These are phyloP conservation scores for Gisinianus flammeolus DNA, from an alignment of 2,888 invertebrate genomes.

Conservation along the genomic window DNA sequence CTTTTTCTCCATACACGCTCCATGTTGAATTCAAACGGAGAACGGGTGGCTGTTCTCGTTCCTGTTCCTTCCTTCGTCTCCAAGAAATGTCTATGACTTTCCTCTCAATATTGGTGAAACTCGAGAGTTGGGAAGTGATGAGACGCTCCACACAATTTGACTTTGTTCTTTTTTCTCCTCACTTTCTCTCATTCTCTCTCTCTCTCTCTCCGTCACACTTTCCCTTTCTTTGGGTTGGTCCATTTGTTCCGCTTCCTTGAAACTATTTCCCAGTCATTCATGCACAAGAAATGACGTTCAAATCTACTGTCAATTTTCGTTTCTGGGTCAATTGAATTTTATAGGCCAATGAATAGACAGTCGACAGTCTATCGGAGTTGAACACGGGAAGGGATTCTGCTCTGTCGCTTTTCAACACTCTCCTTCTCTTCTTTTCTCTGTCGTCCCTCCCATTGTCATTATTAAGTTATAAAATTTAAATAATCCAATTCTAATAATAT, in stretches of 20 bases:
- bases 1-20: not conserved
- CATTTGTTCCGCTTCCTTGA: not conserved
- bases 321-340: slow-evolving; percentile 10
- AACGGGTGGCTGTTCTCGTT: too few relatives aligned
- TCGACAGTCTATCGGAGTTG: too few relatives aligned
- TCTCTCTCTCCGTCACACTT: not conserved
- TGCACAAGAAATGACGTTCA: not conserved
- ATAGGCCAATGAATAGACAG: not conserved
- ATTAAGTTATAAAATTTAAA: not conserved
- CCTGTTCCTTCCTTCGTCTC: too few relatives aligned
- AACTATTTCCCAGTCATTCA: not conserved
- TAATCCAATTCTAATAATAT: not conserved
- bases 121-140: not conserved
- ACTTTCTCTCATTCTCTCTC: not conserved
- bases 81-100: too few relatives aligned
- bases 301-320: not conserved
- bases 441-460: not conserved
- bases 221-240: not conserved
- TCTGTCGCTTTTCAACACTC: too few relatives aligned
- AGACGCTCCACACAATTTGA: not conserved
- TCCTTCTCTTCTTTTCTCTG: not conserved
- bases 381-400: too few relatives aligned
- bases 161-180: not conserved
- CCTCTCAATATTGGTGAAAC: not conserved
- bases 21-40: too few relatives aligned